Evolutionary conservation across 2,113 vertebrate species (phyloP).

Genomic region (Hystrix brachyura): DNA sequence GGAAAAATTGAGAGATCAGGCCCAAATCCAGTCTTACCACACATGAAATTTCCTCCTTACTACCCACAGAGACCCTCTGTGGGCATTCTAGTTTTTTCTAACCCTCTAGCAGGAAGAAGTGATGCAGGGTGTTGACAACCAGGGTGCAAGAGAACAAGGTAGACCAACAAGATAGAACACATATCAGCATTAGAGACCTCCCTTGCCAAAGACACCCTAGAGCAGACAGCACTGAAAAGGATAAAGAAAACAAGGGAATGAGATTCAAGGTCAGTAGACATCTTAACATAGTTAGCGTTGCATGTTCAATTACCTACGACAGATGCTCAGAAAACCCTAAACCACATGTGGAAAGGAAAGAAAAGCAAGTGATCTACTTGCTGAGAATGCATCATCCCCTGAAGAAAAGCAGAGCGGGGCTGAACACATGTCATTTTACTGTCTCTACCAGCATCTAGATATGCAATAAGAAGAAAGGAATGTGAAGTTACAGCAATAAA

Average conservation of each 20-base stretch:
- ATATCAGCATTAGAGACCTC: neutral
- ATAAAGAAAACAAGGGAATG: neutral
- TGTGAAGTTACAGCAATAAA: neutral
- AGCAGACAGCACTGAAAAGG: neutral
- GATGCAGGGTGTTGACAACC: neutral
- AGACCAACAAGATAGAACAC: no score
- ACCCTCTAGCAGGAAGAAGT: neutral
- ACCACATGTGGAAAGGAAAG: neutral
- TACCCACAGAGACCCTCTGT: neutral
- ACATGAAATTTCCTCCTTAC: neutral
- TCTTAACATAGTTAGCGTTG: no score
- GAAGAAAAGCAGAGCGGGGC: neutral
- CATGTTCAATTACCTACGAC: neutral
- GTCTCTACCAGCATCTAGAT: no score
- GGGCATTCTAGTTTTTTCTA: neutral
- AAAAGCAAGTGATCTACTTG: neutral
- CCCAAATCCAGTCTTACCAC: neutral
- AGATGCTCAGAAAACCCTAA: neutral
- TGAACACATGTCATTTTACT: neutral
- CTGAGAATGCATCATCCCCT: neutral
- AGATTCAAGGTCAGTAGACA: neutral
- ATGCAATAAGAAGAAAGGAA: neutral
- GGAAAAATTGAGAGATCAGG: neutral
- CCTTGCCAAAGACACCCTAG: neutral
- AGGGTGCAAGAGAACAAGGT: neutral